A percentile compares a stretch with the other conserved stretches of the same genome.
Conservation (phyloP, 2,888 invertebrate species). For the Stenotaenia linearis region DNA sequence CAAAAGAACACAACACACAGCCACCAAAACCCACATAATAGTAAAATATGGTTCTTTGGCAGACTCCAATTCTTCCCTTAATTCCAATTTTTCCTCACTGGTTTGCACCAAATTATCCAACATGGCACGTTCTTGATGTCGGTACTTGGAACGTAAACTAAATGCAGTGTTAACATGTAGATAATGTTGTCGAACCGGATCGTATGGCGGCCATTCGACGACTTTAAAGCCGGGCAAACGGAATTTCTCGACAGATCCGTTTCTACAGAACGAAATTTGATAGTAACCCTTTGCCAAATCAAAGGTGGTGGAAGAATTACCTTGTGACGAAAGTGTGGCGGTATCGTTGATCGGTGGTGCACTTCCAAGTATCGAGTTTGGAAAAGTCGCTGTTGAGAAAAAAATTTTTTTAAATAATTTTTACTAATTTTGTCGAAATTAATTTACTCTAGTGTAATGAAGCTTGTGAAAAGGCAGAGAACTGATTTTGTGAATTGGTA, state of each 20-base stretch:
- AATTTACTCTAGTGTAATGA: neutral
- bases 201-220: neutral
- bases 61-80: neutral
- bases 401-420: neutral
- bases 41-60: neutral
- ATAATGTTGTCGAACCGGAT: neutral
- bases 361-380: too few species aligned
- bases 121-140: neutral
- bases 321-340: too few species aligned
- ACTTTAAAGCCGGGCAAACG: neutral
- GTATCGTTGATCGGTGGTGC: too few species aligned
- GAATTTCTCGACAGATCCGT: neutral
- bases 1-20: neutral
- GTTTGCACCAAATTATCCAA: neutral
- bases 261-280: neutral
- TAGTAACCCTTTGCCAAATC: too few species aligned
- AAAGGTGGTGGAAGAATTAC: too few species aligned
- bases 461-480: neutral
- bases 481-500: neutral
- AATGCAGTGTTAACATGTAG: neutral
- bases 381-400: too few species aligned
- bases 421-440: neutral
- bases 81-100: neutral
- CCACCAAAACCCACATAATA: neutral
- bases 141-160: neutral